phyloP scores from a whole-genome alignment of 1,140 invertebrate species.

The Psilanteris sp. region DNA sequence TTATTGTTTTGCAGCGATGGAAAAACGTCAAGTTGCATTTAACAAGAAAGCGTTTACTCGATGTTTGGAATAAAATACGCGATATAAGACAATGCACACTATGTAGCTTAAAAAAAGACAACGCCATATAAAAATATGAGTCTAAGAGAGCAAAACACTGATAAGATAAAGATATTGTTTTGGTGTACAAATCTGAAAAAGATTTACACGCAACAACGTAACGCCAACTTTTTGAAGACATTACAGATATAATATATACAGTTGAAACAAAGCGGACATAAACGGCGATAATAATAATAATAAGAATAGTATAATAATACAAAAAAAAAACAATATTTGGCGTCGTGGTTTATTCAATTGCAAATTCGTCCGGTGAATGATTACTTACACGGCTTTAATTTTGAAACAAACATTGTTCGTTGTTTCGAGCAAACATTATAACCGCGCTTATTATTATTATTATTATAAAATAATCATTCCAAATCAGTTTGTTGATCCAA shows the following conservation, averaged over 20 bases:
- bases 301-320: no score
- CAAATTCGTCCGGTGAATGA: slow-evolving; percentile 14
- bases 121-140: slow-evolving; percentile 16
- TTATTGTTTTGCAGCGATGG: no score
- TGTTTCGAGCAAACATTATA: no score
- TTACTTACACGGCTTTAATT: no score
- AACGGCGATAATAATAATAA: slow-evolving; percentile 41
- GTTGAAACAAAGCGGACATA: slow-evolving; percentile 15
- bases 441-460: no score
- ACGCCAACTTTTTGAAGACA: slow-evolving; percentile 9
- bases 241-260: slow-evolving; percentile 28
- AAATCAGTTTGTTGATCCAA: no score
- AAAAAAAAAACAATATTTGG: slow-evolving; percentile 29
- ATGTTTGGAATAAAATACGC: slow-evolving; percentile 9
- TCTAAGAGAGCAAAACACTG: slow-evolving; percentile 28
- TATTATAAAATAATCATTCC: no score
- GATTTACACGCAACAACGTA: slow-evolving; percentile 1
- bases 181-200: slow-evolving; percentile 32
- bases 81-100: slow-evolving; percentile 22
- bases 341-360: slow-evolving; percentile 29
- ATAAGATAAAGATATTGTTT: slow-evolving; percentile 57
- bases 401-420: no score
- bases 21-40: no score
- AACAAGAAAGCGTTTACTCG: no score
- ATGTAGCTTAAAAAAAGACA: slow-evolving; percentile 10